Base-by-base conservation (phyloP, 2,888 invertebrate genomes). In the Thyatira batis region DNA sequence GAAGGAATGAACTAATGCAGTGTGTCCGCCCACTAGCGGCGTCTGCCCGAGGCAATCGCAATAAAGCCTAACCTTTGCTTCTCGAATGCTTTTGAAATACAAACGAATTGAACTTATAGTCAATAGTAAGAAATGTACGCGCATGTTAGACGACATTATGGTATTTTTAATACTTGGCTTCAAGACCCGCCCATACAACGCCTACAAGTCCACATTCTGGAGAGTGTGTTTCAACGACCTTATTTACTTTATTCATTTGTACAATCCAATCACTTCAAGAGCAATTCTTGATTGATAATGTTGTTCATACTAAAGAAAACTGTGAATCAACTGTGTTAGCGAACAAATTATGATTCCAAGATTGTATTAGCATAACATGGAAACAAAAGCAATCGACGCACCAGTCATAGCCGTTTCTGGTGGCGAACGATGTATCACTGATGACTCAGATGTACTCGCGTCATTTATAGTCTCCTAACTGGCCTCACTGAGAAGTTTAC, bases 361-460 rank as follows among this genome's bases (percentile, higher is more conserved):
- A 67, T 67, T 56, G 63, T 69, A 69, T 71, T 71, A 69, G 65
- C 65, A 60, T 58, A 55, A 56, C 50, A 58, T 60, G 54, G 58
- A 60, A 63, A 62, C 62, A 69, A 70, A 82, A 82, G 82, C 82
- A 83, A 85, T 81, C 67, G 73, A 53, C 51, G 53, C 59, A 53
- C 65, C 72, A 74, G 77, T 74, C 73, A 65, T 63, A 73, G 64
- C 63, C 63, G 63, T 63, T 68, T 69, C 78, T 73, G 61, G 69
- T 50, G 61, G 52, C 60, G 55, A 58, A 49, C 65, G 58, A 76
- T 80, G 76, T 81, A 79, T 82, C 78, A 79, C 59, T 65, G 73
- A 76, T 89, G 87, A 88, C 71, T 89, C 87, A 87, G 77, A 67
- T 58, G 58, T 56, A 65, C 70, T 78, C 76, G 73, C 80, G 84